Evolutionary conservation across 2,113 vertebrate genomes (phyloP).

Genomic region (Oryzias javanicus): DNA sequence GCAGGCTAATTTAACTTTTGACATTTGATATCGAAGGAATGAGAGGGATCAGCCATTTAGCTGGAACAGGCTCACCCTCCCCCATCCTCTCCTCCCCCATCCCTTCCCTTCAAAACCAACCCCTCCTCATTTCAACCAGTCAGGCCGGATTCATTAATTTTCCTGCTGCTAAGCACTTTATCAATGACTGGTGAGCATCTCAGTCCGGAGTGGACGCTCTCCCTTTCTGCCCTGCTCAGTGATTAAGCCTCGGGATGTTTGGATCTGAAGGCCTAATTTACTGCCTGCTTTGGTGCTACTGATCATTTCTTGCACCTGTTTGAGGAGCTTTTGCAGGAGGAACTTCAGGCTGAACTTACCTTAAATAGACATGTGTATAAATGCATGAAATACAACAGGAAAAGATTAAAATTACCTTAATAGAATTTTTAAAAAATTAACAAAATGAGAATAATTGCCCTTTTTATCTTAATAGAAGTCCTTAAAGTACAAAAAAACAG

Average conservation of each 20-base stretch:
- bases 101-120: slow-evolving; percentile 27
- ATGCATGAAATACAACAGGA: not conserved
- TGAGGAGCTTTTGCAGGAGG: slow-evolving; percentile 10
- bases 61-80: slow-evolving; percentile 82
- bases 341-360: not conserved
- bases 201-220: slow-evolving; percentile 60
- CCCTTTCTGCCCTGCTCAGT: slow-evolving; percentile 27
- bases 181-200: slow-evolving; percentile 78
- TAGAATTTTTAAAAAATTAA: not conserved
- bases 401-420: not conserved
- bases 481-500: no score
- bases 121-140: slow-evolving; percentile 60
- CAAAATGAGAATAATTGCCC: not conserved
- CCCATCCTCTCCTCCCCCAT: slow-evolving; percentile 37
- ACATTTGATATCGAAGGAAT: slow-evolving; percentile 84
- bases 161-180: slow-evolving; percentile 81
- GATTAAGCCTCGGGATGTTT: slow-evolving; percentile 61
- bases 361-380: not conserved
- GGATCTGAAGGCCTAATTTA: slow-evolving; percentile 45
- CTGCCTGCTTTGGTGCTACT: slow-evolving; percentile 21
- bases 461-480: no score
- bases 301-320: slow-evolving; percentile 42
- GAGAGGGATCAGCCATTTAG: slow-evolving; percentile 84
- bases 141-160: slow-evolving; percentile 81
- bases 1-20: slow-evolving; percentile 86